Evolutionary conservation across 2,797 vertebrate genomes (phyloP).

Genomic region (Tragelaphus oryx): DNA sequence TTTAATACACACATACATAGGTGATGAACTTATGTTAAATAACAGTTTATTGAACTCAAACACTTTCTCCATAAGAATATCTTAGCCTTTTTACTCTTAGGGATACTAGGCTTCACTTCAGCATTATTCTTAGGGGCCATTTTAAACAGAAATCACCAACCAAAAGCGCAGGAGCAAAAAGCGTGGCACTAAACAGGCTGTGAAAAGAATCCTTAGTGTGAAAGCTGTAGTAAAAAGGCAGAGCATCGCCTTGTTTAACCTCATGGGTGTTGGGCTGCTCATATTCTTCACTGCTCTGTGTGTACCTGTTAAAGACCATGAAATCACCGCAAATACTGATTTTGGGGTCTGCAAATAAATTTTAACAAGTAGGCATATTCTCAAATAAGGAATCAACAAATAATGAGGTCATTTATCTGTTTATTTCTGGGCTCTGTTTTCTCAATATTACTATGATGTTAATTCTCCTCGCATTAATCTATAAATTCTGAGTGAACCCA

Average conservation of each 20-base stretch:
- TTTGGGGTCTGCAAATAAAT: neutral
- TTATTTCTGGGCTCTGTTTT: neutral
- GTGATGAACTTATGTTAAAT: neutral
- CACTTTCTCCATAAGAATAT: neutral
- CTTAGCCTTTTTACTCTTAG: neutral
- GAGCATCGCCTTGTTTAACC: neutral
- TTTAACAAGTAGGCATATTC: neutral
- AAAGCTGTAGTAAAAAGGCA: neutral
- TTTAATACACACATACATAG: neutral
- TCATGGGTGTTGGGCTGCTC: neutral
- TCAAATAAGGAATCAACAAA: neutral
- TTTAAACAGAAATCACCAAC: neutral
- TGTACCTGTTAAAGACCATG: neutral
- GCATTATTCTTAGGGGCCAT: neutral
- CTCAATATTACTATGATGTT: neutral
- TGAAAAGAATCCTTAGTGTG: neutral
- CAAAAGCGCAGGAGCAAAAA: neutral
- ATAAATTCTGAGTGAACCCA: neutral
- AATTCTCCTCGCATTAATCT: neutral
- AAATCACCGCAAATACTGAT: neutral
- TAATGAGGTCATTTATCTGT: neutral
- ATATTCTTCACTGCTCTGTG: neutral
- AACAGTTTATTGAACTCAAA: neutral
- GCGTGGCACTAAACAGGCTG: neutral
- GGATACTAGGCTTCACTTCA: neutral